Conservation (phyloP, 2,113 vertebrate genomes). For the Leucosticte australis region DNA sequence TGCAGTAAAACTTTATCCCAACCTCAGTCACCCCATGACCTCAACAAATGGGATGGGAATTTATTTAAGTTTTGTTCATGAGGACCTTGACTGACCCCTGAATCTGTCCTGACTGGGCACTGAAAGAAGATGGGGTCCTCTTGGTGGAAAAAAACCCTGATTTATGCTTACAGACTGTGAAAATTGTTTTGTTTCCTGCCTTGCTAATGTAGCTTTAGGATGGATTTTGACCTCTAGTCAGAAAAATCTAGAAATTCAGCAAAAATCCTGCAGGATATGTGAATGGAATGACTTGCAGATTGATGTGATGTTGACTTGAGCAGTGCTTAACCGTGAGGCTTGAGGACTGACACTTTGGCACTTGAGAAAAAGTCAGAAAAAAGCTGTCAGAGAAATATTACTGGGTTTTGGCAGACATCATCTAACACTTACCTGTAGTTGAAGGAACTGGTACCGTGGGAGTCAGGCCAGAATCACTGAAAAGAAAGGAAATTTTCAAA, state of each 20-base stretch:
- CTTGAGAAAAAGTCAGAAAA: neutral
- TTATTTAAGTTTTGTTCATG: neutral
- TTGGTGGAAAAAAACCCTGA: neutral
- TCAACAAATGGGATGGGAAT: neutral
- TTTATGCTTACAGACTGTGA: neutral
- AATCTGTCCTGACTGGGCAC: neutral
- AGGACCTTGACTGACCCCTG: neutral
- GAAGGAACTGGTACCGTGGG: conserved; percentile 86
- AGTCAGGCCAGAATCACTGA: conserved; percentile 92
- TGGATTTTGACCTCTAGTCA: neutral
- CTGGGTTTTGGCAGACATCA: neutral
- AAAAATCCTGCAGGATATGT: neutral
- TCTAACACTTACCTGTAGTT: conserved; percentile 83
- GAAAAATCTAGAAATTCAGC: neutral
- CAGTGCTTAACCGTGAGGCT: neutral
- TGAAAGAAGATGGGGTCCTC: neutral
- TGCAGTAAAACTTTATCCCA: neutral
- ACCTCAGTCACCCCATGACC: neutral
- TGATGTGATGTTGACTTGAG: neutral
- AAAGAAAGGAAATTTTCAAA: conserved; percentile 46
- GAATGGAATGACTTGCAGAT: neutral
- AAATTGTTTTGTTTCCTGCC: neutral
- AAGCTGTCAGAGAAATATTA: neutral
- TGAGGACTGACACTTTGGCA: neutral
- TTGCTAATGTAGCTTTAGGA: neutral